Evolutionary conservation across 2,113 vertebrate genomes (phyloP), one percentile per base, ranked within the genome.

Genomic region (Notothenia rossii): DNA sequence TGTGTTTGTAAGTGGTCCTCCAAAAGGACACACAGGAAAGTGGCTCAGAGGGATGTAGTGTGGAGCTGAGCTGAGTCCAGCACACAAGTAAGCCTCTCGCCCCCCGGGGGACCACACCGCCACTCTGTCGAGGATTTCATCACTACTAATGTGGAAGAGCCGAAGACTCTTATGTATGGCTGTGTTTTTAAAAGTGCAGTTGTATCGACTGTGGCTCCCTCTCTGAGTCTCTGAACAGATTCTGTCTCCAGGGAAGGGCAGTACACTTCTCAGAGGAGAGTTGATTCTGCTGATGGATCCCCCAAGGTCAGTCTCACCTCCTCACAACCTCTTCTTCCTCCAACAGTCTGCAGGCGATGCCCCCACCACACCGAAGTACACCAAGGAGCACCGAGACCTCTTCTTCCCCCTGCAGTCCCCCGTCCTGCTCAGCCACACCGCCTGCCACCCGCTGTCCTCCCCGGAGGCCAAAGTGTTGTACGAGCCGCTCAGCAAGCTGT

Each of bases 351-450:
- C 94, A 1, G 94, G 94, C 72, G 98, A 99, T 66, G 88, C 94
- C 0, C 98, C 98, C 3, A 96, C 94, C 69, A 99, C 98, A 10
- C 98, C 98, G 33, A 99, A 98, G 85, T 95, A 96, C 81, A 91
- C 89, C 1, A 98, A 97, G 93, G 98, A 99, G 70, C 96, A 93
- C 87, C 90, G 96, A 56, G 98, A 99, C 86, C 84, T 94, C 87
- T 97, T 98, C 93, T 99, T 99, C 86, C 95, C 97, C 0, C 87
- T 96, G 63, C 90, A 95, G 3, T 83, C 92, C 10, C 0, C 93
- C 49, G 58, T 87, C 77, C 76, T 93, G 72, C 86, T 91, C 88
- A 73, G 91, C 88, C 89, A 92, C 89, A 3, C 93, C 13, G 58
- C 91, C 33, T 54, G 96, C 72, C 76, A 83, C 74, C 83, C 81